Percentiles rank a stretch among this genome's conserved stretches.
Conservation (phyloP, 2,113 vertebrate genomes). For the Girardinichthys multiradiatus region DNA sequence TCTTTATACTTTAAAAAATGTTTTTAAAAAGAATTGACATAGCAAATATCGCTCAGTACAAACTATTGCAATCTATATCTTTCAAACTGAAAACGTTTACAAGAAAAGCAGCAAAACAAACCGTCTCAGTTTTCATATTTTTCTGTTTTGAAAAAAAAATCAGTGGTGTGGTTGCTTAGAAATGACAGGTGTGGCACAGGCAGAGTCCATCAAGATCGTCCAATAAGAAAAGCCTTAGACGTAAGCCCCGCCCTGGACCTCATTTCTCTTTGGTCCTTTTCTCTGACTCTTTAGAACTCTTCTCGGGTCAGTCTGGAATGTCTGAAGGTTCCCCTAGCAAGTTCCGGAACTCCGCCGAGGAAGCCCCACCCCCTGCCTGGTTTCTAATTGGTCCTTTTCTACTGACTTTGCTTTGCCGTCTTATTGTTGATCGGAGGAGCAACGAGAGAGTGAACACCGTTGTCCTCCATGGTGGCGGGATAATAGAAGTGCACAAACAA, state of each 20-base stretch:
- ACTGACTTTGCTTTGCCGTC: constrained; percentile 71
- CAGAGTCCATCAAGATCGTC: constrained; percentile 43
- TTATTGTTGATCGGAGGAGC: constrained; percentile 73
- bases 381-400: too few relatives aligned
- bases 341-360: constrained; percentile 43
- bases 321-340: constrained; percentile 30
- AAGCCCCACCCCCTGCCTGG: neutral
- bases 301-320: constrained; percentile 22
- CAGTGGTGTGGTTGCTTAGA: constrained; percentile 82
- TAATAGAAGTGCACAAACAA: constrained; percentile 39
- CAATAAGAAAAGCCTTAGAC: constrained; percentile 41
- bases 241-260: constrained; percentile 35
- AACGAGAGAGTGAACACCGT: constrained; percentile 65
- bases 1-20: constrained; percentile 71
- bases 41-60: constrained; percentile 68
- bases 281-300: constrained; percentile 31
- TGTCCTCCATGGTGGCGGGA: constrained; percentile 42
- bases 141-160: constrained; percentile 58
- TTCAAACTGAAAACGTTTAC: constrained; percentile 79
- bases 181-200: constrained; percentile 53
- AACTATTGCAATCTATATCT: constrained; percentile 76
- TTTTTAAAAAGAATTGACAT: constrained; percentile 57
- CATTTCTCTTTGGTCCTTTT: constrained; percentile 56
- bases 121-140: constrained; percentile 49
- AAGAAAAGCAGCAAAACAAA: constrained; percentile 80